Base-by-base conservation (phyloP, 2,113 vertebrate genomes). In the Mola mola region DNA sequence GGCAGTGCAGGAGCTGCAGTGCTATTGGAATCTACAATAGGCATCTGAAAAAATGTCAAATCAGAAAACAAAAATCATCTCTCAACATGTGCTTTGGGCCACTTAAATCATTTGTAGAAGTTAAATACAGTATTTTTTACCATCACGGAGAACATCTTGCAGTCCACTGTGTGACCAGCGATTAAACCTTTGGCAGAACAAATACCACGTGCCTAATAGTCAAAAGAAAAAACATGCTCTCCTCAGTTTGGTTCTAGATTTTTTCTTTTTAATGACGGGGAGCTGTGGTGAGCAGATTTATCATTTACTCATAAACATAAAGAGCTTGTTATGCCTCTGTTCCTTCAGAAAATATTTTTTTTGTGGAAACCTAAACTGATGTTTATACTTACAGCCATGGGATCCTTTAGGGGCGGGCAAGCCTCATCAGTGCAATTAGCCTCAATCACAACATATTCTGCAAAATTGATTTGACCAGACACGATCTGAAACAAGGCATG, bases 381-480 rank as follows among this genome's bases (percentile, higher is more conserved):
- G 21, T 31, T 33, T 17, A 48, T 66, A 89, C 92, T 92, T 84
- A 93, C 92, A 67, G 89, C 88, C 41, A 28, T 50, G 24, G 20
- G 4, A 8, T 78, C 64, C 36, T 43, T 29, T 19, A 87, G 58
- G 4, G 86, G 79, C 19, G 64, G 50, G 4, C 92, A 93, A 44
- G 4, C 21, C 4, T 34, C 82, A 15, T 79, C 58, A 3, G 84
- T 88, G 75, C 92, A 93, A 41, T 88, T 89, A 0, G 87, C 90
- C 59, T 90, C 90, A 40, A 67, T 69, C 0, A 93, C 17, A 41
- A 88, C 64, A 53, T 85, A 93, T 76, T 93, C 92, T 19, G 77
- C 78, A 1, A 8, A 40, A 63, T 74, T 75, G 2, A 11, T 16
- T 2, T 15, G 1, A 1, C 84, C 75, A 40, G 56, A 7, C 22